Conservation (phyloP, 2,113 vertebrate genomes). For the Turdus rufiventris region DNA sequence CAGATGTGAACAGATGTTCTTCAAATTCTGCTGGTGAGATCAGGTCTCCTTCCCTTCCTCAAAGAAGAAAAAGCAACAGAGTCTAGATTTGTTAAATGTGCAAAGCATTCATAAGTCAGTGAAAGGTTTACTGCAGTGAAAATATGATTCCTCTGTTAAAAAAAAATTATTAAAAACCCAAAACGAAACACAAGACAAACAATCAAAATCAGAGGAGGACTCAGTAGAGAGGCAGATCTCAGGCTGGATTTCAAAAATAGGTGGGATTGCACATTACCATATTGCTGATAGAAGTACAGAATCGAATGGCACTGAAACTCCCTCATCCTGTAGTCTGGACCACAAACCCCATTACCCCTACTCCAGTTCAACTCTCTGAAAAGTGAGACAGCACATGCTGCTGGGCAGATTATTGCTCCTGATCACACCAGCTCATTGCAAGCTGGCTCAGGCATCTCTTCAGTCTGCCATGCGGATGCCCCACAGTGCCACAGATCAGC, state of each 20-base stretch:
- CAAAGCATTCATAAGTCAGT: background rate
- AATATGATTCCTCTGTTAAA: background rate
- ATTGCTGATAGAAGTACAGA: background rate
- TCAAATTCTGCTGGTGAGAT: background rate
- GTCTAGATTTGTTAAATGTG: background rate
- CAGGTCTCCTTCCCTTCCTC: background rate
- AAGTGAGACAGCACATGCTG: background rate
- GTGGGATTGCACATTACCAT: background rate
- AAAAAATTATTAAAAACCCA: background rate
- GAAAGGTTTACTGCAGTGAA: background rate
- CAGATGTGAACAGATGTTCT: background rate
- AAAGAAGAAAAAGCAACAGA: background rate
- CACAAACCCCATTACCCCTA: background rate
- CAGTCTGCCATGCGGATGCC: background rate
- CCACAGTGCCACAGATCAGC: background rate
- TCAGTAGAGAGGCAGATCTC: background rate
- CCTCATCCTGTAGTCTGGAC: background rate
- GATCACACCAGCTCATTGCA: background rate
- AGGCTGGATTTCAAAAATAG: background rate
- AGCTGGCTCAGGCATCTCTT: background rate
- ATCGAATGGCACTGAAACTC: rapidly evolving
- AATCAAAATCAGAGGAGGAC: background rate
- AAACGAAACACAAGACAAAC: background rate
- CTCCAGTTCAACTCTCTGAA: background rate
- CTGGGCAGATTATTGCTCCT: background rate